Evolutionary conservation across 2,888 invertebrate species (phyloP).

Genomic region (Bombyx huttoni): DNA sequence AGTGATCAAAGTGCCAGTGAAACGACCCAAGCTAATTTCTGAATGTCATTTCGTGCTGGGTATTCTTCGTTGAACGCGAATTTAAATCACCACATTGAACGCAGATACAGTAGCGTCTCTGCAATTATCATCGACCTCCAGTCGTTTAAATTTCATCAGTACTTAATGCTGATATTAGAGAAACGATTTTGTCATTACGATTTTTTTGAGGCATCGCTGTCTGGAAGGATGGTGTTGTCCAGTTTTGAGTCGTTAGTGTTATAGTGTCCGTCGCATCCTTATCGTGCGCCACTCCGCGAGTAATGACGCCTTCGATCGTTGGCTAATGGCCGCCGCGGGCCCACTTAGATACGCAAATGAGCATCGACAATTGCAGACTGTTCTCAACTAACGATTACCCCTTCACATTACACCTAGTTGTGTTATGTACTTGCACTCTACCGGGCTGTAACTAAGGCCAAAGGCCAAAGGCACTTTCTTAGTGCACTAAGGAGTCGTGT

Average conservation of each 20-base stretch:
- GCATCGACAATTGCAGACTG: conserved; percentile 48
- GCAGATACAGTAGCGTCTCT: too few species aligned
- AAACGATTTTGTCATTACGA: background rate
- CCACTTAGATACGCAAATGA: conserved; percentile 73
- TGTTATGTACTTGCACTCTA: background rate
- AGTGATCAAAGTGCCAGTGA: background rate
- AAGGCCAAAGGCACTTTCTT: background rate
- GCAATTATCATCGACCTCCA: background rate
- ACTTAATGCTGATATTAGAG: background rate
- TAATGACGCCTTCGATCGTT: conserved; percentile 67
- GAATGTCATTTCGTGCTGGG: background rate
- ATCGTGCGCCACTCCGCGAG: conserved; percentile 58
- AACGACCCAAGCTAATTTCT: background rate
- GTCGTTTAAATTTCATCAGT: background rate
- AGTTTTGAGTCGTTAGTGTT: conserved; percentile 55
- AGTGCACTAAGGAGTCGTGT: too few species aligned
- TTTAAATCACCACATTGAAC: too few species aligned
- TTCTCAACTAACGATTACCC: conserved; percentile 36
- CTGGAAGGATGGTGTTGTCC: conserved; percentile 41
- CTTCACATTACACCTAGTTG: conserved; percentile 27
- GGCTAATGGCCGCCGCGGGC: conserved; percentile 65
- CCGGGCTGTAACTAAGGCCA: background rate
- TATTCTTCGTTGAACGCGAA: too few species aligned
- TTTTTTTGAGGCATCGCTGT: background rate
- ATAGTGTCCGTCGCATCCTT: conserved; percentile 48